Conservation (phyloP, 37 sponge, comb jelly and placozoan genomes). For the Bolinopsis microptera region DNA sequence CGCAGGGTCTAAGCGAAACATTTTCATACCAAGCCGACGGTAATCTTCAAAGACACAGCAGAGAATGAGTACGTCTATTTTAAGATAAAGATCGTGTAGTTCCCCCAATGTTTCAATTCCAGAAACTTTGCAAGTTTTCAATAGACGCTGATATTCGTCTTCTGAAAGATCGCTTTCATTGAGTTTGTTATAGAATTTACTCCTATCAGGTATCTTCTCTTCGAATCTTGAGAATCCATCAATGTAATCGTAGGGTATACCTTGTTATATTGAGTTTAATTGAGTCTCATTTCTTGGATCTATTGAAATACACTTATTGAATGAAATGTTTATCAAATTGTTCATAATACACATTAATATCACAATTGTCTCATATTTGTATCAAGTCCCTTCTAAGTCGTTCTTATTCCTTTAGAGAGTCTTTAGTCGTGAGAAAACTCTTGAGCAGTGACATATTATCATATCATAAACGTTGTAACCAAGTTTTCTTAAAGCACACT, state of each 20-base stretch:
- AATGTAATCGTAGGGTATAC: conserved; percentile 34
- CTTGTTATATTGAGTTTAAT: too few species aligned
- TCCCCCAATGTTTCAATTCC: neutral
- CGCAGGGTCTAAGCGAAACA: neutral
- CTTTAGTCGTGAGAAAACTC: too few species aligned
- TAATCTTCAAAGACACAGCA: conserved; percentile 5
- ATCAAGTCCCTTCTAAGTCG: too few species aligned
- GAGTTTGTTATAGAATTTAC: conserved; percentile 13
- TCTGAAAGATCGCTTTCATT: conserved; percentile 14
- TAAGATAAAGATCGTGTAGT: conserved; percentile 3
- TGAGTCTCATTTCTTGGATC: too few species aligned
- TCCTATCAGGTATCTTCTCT: neutral
- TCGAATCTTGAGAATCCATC: neutral
- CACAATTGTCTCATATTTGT: too few species aligned
- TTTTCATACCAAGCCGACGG: neutral
- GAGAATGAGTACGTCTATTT: conserved; percentile 1
- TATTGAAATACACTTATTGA: too few species aligned
- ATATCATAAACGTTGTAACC: too few species aligned
- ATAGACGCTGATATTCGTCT: neutral
- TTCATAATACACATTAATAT: too few species aligned
- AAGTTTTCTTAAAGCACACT: neutral
- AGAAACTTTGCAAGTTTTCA: neutral
- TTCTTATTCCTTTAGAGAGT: too few species aligned
- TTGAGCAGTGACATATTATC: too few species aligned
- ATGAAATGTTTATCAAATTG: too few species aligned